Percentiles rank a stretch among this genome's conserved stretches.
Conservation (phyloP, 2,113 vertebrate species). For the Myotis davidii region DNA sequence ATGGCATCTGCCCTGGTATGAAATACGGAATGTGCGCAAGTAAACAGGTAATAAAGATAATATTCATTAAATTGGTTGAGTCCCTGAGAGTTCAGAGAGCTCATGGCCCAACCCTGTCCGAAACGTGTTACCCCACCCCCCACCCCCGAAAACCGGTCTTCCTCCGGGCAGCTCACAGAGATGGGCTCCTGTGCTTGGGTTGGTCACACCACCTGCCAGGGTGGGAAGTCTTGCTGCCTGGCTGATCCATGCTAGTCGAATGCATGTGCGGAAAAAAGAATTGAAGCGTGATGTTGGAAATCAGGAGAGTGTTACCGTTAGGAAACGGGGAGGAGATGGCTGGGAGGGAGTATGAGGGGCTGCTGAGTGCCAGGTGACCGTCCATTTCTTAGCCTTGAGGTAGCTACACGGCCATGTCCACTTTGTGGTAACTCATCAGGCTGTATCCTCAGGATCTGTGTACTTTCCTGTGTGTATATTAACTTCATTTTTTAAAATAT, state of each 20-base stretch:
- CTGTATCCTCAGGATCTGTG: neutral
- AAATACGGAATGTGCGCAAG: neutral
- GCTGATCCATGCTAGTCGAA: neutral
- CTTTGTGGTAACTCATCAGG: neutral
- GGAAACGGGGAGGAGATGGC: too few species aligned
- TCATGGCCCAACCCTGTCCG: neutral
- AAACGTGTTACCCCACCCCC: neutral
- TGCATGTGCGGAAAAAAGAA: neutral
- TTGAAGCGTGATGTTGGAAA: neutral
- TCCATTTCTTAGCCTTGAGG: neutral
- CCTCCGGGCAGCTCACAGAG: slow-evolving; percentile 42
- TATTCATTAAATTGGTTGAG: neutral
- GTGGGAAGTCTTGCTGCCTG: neutral
- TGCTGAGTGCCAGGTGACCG: neutral
- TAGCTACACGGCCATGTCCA: fast-evolving
- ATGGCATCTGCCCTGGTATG: neutral
- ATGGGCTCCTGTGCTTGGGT: neutral
- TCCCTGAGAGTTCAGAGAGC: neutral
- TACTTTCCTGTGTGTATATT: neutral
- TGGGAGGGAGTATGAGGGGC: fast-evolving
- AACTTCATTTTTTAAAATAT: neutral
- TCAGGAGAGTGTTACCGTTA: neutral
- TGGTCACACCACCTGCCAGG: slow-evolving; percentile 31
- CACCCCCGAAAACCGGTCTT: neutral
- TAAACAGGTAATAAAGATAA: neutral